Evolutionary conservation across 2,113 vertebrate species (phyloP).

Genomic region (Leuciscus idus): DNA sequence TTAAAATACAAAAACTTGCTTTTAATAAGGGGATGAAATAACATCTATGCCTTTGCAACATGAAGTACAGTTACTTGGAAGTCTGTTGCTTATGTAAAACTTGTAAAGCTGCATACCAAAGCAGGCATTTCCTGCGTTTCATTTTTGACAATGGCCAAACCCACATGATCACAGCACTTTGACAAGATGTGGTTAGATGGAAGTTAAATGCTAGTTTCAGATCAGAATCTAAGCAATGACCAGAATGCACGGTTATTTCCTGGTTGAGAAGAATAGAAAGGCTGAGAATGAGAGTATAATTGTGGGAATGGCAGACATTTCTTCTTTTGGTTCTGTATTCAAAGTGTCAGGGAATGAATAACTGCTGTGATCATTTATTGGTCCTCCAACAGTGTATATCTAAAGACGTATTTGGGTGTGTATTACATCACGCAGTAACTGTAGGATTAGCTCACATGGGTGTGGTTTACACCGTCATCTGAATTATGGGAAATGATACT

Average conservation of each 20-base stretch:
- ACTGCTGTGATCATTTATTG: not conserved
- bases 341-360: not conserved
- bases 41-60: not conserved
- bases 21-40: not conserved
- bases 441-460: not conserved
- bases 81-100: not conserved
- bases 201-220: not conserved
- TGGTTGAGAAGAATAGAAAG: not conserved
- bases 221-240: not conserved
- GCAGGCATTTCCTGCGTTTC: not conserved
- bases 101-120: constrained; percentile 19
- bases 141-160: not conserved
- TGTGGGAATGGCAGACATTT: not conserved
- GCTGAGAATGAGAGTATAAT: not conserved
- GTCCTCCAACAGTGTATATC: not conserved
- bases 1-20: not conserved
- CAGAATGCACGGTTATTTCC: not conserved
- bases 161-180: not conserved
- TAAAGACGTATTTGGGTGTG: constrained; percentile 3
- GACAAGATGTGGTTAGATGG: not conserved
- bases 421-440: not conserved
- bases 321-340: not conserved
- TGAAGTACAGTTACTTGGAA: not conserved
- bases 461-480: constrained; percentile 28
- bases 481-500: constrained; percentile 3